These are phyloP conservation scores for Dromius quadrimaculatus DNA, from an alignment of 2,888 invertebrate genomes.

Conservation along the genomic window DNA sequence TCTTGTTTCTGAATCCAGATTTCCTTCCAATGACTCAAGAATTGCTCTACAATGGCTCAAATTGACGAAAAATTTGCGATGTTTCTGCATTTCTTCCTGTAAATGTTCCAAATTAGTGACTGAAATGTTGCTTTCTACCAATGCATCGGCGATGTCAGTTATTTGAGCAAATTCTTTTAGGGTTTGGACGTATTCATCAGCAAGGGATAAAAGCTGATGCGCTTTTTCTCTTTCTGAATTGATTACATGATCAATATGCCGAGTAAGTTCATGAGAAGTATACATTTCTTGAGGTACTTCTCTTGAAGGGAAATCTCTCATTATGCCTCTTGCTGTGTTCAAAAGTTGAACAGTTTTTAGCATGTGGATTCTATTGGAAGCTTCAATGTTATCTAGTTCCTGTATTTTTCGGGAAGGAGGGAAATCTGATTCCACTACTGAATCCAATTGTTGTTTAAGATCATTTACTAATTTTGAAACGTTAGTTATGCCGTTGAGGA, in stretches of 20 bases:
- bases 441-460: conserved; percentile 70
- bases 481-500: conserved; percentile 74
- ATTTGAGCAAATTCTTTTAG: conserved; percentile 88
- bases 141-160: conserved; percentile 84
- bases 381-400: conserved; percentile 78
- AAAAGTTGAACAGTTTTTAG: conserved; percentile 74
- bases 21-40: conserved; percentile 86
- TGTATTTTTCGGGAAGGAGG: conserved; percentile 77
- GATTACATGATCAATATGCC: conserved; percentile 78
- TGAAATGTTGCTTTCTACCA: conserved; percentile 82
- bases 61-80: conserved; percentile 89
- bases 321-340: conserved; percentile 72
- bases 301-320: conserved; percentile 78
- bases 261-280: conserved; percentile 75
- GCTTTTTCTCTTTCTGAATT: conserved; percentile 80
- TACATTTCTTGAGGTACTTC: conserved; percentile 78
- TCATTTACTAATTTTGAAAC: conserved; percentile 69
- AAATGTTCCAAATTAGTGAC: conserved; percentile 82
- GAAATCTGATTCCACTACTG: conserved; percentile 73
- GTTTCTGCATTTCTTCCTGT: conserved; percentile 91
- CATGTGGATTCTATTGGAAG: conserved; percentile 73
- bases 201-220: conserved; percentile 79
- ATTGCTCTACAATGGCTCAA: conserved; percentile 89
- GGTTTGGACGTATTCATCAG: conserved; percentile 90
- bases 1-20: conserved; percentile 84